A percentile compares a stretch with the other conserved stretches of the same genome.
Conservation (phyloP, 1,140 invertebrate species). For the Pantala flavescens region DNA sequence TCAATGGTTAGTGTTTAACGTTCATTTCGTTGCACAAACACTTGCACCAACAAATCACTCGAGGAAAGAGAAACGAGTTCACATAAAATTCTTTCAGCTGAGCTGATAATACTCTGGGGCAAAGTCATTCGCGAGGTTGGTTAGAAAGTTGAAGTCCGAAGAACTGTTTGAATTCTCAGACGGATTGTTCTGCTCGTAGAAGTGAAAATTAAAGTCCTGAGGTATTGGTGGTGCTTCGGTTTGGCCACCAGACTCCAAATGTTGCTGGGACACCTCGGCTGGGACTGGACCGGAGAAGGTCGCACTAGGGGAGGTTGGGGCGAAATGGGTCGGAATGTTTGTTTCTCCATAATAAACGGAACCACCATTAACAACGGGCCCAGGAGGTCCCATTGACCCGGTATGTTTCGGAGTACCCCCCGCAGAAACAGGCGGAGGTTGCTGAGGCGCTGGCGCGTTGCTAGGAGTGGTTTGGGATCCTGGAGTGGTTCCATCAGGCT, state of each 20-base stretch:
- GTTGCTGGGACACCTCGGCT: conserved; percentile 37
- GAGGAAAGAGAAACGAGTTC: neutral
- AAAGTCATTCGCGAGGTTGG: conserved; percentile 81
- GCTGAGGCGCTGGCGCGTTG: neutral
- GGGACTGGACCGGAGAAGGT: conserved; percentile 19
- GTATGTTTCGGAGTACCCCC: neutral
- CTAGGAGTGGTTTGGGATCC: neutral
- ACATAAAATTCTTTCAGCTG: conserved; percentile 36
- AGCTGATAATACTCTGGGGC: conserved; percentile 85
- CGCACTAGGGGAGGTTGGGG: neutral
- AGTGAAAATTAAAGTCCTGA: conserved; percentile 27
- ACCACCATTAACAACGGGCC: conserved; percentile 1
- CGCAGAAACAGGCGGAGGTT: neutral
- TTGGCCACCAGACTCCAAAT: conserved; percentile 31
- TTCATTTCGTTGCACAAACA: too few species aligned
- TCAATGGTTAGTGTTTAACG: too few species aligned
- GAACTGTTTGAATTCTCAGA: conserved; percentile 78
- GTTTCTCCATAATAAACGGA: neutral
- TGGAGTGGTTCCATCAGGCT: neutral
- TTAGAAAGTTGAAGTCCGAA: conserved; percentile 84
- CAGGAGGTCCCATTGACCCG: neutral
- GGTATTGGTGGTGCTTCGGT: conserved; percentile 17
- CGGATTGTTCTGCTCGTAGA: conserved; percentile 21
- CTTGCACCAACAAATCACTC: too few species aligned
- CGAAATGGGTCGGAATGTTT: neutral